A percentile compares a stretch with the other conserved stretches of the same genome.
Evolutionary conservation across 2,888 invertebrate genomes (phyloP).

Genomic region (Venustoraphidia nigricollis): DNA sequence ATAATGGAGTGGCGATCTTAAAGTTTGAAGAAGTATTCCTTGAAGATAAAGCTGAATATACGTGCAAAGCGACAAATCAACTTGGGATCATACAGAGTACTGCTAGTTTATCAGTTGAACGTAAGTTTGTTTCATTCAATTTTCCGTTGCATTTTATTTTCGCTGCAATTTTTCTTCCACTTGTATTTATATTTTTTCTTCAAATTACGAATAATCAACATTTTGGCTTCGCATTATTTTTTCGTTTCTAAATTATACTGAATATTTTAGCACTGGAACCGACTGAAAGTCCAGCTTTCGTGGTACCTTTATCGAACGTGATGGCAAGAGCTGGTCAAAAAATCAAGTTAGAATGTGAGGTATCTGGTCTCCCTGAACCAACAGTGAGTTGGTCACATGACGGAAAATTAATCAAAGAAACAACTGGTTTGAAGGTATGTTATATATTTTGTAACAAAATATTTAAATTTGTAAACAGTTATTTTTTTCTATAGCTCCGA

Average conservation of each 20-base stretch:
- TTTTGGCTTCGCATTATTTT: background rate
- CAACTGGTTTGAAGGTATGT: conserved; percentile 44
- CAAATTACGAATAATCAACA: background rate
- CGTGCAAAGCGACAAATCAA: conserved; percentile 52
- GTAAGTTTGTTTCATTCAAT: conserved; percentile 30
- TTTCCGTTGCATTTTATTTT: background rate
- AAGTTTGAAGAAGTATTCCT: conserved; percentile 50
- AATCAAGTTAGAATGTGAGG: conserved; percentile 53
- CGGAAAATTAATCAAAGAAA: conserved; percentile 43
- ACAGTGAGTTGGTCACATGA: conserved; percentile 51
- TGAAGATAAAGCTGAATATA: conserved; percentile 54
- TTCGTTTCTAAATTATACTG: background rate
- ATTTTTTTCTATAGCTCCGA: too few species aligned
- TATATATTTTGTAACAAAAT: background rate
- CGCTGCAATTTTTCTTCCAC: background rate
- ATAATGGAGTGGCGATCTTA: conserved; percentile 64
- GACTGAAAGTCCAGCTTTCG: conserved; percentile 44
- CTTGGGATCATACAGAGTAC: conserved; percentile 48
- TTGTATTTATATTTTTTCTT: too few species aligned
- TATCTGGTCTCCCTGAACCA: conserved; percentile 47
- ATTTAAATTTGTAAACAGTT: too few species aligned
- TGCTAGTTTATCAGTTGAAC: conserved; percentile 47
- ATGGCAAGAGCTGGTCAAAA: conserved; percentile 59
- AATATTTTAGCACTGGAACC: conserved; percentile 38
- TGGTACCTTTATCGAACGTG: conserved; percentile 47